These are phyloP conservation scores for Charanyca ferruginea DNA, from an alignment of 2,888 invertebrate species.

Conservation along the genomic window DNA sequence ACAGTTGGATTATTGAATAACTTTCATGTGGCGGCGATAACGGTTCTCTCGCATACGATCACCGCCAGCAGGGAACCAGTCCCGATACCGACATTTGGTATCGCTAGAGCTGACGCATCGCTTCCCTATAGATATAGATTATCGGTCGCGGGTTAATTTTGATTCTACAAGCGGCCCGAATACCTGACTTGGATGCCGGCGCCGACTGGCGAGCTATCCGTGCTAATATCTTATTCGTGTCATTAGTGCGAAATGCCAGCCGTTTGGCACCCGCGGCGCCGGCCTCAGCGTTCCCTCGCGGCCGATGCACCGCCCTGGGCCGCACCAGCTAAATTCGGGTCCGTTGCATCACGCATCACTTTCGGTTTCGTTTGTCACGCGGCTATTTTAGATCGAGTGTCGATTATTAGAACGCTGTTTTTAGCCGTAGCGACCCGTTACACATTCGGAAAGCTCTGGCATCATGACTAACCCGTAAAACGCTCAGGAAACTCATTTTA, in stretches of 20 bases:
- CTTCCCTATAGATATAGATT: constrained; percentile 48
- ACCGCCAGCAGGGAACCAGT: constrained; percentile 61
- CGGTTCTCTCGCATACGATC: constrained; percentile 68
- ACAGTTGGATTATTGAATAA: constrained; percentile 71
- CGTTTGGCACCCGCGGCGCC: constrained; percentile 84
- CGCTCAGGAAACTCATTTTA: constrained; percentile 79
- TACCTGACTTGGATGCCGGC: constrained; percentile 78
- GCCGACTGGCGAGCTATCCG: constrained; percentile 82
- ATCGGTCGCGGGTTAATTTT: constrained; percentile 76
- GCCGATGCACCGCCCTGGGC: constrained; percentile 87
- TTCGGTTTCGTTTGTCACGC: constrained; percentile 90
- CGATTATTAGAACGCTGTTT: constrained; percentile 89
- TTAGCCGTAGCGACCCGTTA: constrained; percentile 80
- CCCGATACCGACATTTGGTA: constrained; percentile 51
- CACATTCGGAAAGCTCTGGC: constrained; percentile 70
- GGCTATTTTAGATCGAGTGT: constrained; percentile 89
- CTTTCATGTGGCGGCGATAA: constrained; percentile 67
- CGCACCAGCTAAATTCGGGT: constrained; percentile 88
- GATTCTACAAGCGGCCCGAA: constrained; percentile 82
- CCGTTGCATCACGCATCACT: constrained; percentile 90
- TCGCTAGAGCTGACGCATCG: constrained; percentile 43
- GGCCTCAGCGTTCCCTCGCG: constrained; percentile 80
- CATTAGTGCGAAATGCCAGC: constrained; percentile 91
- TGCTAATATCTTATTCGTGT: constrained; percentile 91
- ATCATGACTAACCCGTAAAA: constrained; percentile 79